Conservation (phyloP, 2,888 invertebrate species). For the Paralinhomoeus sp. region DNA sequence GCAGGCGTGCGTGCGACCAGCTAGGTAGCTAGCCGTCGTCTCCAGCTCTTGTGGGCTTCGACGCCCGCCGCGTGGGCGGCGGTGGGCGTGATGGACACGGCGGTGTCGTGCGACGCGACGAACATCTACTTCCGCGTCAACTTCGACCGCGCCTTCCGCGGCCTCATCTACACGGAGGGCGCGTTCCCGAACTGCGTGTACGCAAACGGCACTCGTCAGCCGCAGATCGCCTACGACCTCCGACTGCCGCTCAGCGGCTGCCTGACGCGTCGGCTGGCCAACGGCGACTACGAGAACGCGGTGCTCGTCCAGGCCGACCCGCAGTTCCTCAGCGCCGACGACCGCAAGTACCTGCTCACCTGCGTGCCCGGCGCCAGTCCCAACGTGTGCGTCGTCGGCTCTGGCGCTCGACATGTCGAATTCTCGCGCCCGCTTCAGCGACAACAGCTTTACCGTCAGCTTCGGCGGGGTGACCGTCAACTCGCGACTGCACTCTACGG, state of each 20-base stretch:
- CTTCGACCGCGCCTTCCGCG: slow-evolving; percentile 4
- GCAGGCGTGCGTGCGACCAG: too few species aligned
- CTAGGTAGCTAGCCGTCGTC: too few species aligned
- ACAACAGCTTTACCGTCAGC: background rate
- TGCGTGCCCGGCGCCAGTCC: too few species aligned
- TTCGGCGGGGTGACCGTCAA: background rate
- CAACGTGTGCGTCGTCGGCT: too few species aligned
- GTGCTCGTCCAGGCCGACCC: slow-evolving; percentile 5
- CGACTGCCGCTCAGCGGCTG: slow-evolving; percentile 3
- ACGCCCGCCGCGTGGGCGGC: too few species aligned
- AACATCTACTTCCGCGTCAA: slow-evolving; percentile 2
- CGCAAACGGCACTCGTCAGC: background rate
- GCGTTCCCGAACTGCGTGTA: slow-evolving; percentile 2
- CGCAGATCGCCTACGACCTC: slow-evolving; percentile 2
- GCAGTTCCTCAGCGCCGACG: background rate
- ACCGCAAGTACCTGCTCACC: slow-evolving; percentile 5
- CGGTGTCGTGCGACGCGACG: slow-evolving; percentile 3
- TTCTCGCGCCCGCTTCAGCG: too few species aligned
- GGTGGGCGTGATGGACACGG: too few species aligned
- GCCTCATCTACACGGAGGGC: slow-evolving; percentile 5
- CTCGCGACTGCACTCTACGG: background rate
- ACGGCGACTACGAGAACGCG: slow-evolving; percentile 4
- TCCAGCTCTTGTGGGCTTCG: too few species aligned
- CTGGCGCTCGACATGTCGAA: too few species aligned
- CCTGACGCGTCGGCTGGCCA: background rate